These are phyloP conservation scores for Dicaeum eximium DNA, from an alignment of 2,113 vertebrate genomes.

Conservation along the genomic window DNA sequence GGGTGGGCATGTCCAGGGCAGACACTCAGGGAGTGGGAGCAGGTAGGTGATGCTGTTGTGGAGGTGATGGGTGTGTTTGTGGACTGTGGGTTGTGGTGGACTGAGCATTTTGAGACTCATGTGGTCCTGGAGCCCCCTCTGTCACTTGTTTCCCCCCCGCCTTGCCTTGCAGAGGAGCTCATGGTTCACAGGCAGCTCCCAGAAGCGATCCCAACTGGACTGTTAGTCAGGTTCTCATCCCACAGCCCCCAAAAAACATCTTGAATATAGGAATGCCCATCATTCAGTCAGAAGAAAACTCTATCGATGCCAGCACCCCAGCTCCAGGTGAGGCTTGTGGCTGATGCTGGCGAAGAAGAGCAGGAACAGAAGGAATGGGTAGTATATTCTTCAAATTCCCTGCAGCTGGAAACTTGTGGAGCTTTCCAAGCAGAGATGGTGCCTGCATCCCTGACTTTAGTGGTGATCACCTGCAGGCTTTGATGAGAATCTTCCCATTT, in stretches of 20 bases:
- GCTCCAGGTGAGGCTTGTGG: neutral
- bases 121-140: neutral
- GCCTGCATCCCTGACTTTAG: neutral
- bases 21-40: accelerated
- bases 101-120: neutral
- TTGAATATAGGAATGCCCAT: neutral
- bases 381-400: neutral
- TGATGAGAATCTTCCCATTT: neutral
- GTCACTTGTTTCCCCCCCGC: neutral
- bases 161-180: neutral
- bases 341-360: neutral
- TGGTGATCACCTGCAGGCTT: neutral
- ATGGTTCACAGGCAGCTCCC: neutral
- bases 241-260: neutral
- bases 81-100: too few relatives aligned
- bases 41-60: neutral
- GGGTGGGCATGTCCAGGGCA: neutral
- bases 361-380: neutral
- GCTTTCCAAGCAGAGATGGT: neutral
- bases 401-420: neutral
- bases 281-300: neutral
- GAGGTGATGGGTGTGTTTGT: neutral
- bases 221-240: neutral
- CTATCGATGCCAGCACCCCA: neutral
- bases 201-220: neutral